Conservation (phyloP, 2,113 vertebrate genomes). For the Burhinus bistriatus region DNA sequence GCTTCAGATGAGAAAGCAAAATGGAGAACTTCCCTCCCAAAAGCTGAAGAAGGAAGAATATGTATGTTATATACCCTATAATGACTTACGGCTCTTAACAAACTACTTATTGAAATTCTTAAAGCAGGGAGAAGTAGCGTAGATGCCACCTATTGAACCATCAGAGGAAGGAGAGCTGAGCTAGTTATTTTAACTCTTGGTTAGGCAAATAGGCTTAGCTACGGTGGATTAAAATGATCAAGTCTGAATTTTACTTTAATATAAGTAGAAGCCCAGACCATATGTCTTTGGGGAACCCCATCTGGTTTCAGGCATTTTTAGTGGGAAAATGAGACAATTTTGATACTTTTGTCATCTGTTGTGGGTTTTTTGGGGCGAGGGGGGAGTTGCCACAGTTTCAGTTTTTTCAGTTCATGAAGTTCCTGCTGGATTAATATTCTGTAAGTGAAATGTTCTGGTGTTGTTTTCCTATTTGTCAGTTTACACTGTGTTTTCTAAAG, state of each 20-base stretch:
- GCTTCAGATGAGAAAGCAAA: neutral
- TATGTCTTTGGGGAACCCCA: slow-evolving; percentile 31
- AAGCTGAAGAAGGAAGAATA: neutral
- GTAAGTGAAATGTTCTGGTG: neutral
- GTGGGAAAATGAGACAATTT: slow-evolving; percentile 28
- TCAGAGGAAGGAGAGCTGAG: neutral
- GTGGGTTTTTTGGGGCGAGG: neutral
- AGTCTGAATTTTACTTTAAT: slow-evolving; percentile 39
- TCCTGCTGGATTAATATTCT: slow-evolving; percentile 13
- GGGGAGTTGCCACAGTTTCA: neutral
- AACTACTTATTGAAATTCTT: neutral
- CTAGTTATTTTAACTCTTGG: neutral
- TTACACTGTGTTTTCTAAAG: neutral
- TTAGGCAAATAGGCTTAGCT: slow-evolving; percentile 18
- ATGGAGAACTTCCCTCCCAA: neutral
- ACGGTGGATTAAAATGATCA: slow-evolving; percentile 8
- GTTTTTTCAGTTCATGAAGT: slow-evolving; percentile 14
- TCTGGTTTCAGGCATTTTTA: slow-evolving; percentile 31
- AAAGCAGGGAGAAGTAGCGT: neutral
- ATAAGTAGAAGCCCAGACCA: neutral
- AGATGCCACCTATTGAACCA: neutral
- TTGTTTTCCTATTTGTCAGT: slow-evolving; percentile 6
- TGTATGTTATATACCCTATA: neutral
- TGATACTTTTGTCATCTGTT: neutral
- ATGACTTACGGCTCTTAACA: neutral